Evolutionary conservation across 2,888 invertebrate genomes (phyloP).

Genomic region (Nemoura dubitans): DNA sequence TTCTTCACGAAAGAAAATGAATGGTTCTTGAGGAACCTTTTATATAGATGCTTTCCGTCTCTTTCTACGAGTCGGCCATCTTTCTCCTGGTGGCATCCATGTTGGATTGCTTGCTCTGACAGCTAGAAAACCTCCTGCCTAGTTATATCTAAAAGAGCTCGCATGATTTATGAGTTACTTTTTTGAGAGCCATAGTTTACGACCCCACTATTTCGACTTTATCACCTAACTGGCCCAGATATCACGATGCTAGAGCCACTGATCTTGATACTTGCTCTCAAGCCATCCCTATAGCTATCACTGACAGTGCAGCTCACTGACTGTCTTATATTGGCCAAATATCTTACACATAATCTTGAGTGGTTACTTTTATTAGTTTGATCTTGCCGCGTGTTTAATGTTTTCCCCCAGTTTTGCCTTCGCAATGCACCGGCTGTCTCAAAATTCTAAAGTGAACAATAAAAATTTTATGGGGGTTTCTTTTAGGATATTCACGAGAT

Average conservation of each 20-base stretch:
- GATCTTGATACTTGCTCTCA: not conserved
- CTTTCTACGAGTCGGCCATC: conserved; percentile 31
- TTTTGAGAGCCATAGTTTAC: conserved; percentile 47
- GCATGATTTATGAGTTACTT: conserved; percentile 47
- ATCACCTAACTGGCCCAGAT: conserved; percentile 44
- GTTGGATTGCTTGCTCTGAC: conserved; percentile 39
- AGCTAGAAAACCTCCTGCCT: conserved; percentile 42
- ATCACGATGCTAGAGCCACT: not conserved
- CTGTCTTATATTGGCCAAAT: not conserved
- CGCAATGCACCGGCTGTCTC: not conserved
- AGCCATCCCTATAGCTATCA: conserved; percentile 7
- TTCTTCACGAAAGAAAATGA: conserved; percentile 47
- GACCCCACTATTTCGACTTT: conserved; percentile 47
- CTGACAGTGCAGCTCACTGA: not conserved
- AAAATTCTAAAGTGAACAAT: not conserved
- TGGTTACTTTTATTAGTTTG: conserved; percentile 30
- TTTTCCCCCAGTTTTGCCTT: not conserved
- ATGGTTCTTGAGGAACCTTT: conserved; percentile 46
- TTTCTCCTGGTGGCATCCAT: conserved; percentile 35
- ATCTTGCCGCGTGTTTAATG: conserved; percentile 21
- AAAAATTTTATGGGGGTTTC: not conserved
- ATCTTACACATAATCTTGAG: conserved; percentile 27
- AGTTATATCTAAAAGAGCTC: conserved; percentile 45
- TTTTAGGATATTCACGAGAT: not conserved
- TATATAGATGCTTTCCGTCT: conserved; percentile 37